Conservation (phyloP, 2,888 invertebrate species). For the Drosophila paranaensis region DNA sequence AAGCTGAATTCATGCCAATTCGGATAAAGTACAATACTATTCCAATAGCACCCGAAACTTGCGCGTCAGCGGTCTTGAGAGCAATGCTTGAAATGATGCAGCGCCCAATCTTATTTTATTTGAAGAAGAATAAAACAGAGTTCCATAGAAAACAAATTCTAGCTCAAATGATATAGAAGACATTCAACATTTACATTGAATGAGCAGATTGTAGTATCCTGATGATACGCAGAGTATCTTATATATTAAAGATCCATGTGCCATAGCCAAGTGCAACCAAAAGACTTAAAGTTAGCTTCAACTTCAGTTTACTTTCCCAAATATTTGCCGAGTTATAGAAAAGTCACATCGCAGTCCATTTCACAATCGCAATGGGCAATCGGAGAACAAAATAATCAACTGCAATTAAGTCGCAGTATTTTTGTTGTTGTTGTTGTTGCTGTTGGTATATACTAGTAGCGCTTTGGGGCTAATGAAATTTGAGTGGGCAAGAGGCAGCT, state of each 20-base stretch:
- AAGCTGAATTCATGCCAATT: too few species aligned
- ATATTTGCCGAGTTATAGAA: not conserved
- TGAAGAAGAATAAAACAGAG: too few species aligned
- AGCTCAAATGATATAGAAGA: too few species aligned
- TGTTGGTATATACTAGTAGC: slow-evolving; percentile 54
- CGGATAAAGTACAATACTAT: too few species aligned
- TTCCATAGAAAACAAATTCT: too few species aligned
- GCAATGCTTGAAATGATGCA: too few species aligned
- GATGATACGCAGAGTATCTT: too few species aligned
- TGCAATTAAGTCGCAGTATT: slow-evolving; percentile 44
- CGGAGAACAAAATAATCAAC: slow-evolving; percentile 54
- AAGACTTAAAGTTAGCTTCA: not conserved
- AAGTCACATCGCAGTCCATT: not conserved
- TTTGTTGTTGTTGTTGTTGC: slow-evolving; percentile 9
- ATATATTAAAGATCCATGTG: not conserved
- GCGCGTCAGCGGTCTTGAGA: too few species aligned
- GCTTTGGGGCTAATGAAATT: slow-evolving; percentile 69
- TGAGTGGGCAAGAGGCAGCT: slow-evolving; percentile 48
- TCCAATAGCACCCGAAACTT: too few species aligned
- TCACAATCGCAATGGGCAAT: slow-evolving; percentile 41
- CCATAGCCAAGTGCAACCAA: not conserved
- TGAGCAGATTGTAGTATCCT: too few species aligned
- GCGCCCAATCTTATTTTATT: too few species aligned
- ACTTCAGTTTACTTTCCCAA: not conserved
- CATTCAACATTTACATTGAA: too few species aligned